Evolutionary conservation across 53 echinoderm and acorn worm species (phyloP).

Genomic region (Astropecten irregularis): DNA sequence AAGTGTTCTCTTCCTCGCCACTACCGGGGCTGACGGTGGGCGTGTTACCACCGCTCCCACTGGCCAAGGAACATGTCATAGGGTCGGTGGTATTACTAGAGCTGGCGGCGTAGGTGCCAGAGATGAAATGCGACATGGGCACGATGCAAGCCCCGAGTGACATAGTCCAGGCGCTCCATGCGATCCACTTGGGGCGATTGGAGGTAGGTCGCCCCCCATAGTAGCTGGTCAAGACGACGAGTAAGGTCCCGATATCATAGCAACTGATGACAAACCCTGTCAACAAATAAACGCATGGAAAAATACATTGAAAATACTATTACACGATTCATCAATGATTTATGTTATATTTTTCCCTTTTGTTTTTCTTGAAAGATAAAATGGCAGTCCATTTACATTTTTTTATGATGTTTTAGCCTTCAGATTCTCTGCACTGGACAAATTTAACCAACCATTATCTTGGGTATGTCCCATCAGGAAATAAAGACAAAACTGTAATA

Average conservation of each 20-base stretch:
- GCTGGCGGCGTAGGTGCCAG: not conserved
- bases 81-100: not conserved
- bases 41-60: not conserved
- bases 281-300: not conserved
- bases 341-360: too few relatives aligned
- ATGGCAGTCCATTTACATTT: too few relatives aligned
- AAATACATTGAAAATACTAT: too few relatives aligned
- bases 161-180: conserved; percentile 59
- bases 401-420: too few relatives aligned
- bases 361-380: too few relatives aligned
- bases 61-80: not conserved
- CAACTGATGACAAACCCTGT: conserved; percentile 59
- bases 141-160: conserved; percentile 58
- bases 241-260: conserved; percentile 62
- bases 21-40: not conserved
- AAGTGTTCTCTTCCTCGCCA: not conserved
- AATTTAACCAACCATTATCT: too few relatives aligned
- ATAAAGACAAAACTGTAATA: too few relatives aligned
- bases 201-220: conserved; percentile 44
- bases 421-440: too few relatives aligned
- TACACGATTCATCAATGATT: too few relatives aligned
- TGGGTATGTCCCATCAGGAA: too few relatives aligned
- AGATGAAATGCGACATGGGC: conserved; percentile 53
- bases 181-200: conserved; percentile 65
- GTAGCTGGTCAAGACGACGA: conserved; percentile 61